Evolutionary conservation across 1,140 invertebrate genomes (phyloP).

Genomic region (Lepidurus apus): DNA sequence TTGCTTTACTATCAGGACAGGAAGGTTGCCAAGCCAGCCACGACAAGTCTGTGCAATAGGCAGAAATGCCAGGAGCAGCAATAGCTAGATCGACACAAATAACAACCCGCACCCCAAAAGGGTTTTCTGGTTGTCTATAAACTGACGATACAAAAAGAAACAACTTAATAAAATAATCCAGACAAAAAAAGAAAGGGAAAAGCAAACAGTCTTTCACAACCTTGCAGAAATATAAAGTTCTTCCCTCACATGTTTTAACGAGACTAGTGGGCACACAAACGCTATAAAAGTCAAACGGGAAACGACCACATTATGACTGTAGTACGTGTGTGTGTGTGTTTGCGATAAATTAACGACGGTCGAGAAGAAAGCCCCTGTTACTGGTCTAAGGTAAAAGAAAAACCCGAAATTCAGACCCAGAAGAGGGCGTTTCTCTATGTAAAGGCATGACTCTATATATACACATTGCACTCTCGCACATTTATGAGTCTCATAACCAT

Average conservation of each 20-base stretch:
- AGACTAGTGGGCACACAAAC: background rate
- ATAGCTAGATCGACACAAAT: background rate
- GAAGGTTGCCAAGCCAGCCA: background rate
- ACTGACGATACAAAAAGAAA: background rate
- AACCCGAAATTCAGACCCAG: background rate
- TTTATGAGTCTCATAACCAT: slow-evolving; percentile 11
- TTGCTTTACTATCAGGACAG: background rate
- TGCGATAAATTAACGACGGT: background rate
- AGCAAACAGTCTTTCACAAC: background rate
- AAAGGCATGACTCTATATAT: background rate
- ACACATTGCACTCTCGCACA: background rate
- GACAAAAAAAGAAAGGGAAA: background rate
- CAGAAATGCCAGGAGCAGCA: slow-evolving; percentile 7
- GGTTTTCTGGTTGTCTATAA: too few relatives aligned
- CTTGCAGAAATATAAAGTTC: background rate
- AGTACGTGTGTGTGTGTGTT: too few relatives aligned
- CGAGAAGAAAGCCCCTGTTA: background rate
- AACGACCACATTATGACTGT: background rate
- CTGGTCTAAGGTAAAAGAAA: background rate
- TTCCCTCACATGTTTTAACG: background rate
- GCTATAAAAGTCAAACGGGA: background rate
- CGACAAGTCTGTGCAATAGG: background rate
- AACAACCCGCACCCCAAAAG: background rate
- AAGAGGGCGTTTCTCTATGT: background rate
- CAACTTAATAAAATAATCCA: background rate